Evolutionary conservation across 2,797 vertebrate species (phyloP).

Genomic region (Micropoecilia bifurca): DNA sequence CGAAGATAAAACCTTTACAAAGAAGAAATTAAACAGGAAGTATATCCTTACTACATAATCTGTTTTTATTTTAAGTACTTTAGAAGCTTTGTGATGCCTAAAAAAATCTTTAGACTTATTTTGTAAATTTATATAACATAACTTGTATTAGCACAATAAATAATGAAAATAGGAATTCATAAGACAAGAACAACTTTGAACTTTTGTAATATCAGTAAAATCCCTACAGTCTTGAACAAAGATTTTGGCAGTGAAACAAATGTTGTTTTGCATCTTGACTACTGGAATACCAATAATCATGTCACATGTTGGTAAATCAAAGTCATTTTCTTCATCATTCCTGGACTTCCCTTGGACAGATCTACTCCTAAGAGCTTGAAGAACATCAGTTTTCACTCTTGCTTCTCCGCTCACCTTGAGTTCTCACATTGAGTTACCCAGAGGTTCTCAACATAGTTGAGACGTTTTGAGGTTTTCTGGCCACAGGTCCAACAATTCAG

Average conservation of each 20-base stretch:
- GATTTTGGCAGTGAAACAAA: slow-evolving; percentile 7
- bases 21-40: neutral
- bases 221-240: neutral
- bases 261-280: neutral
- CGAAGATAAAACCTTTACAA: neutral
- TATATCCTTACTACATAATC: neutral
- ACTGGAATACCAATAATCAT: neutral
- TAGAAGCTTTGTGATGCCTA: neutral
- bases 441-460: neutral
- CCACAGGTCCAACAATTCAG: neutral
- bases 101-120: neutral
- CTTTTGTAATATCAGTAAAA: neutral
- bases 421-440: neutral
- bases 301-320: neutral
- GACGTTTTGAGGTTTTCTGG: neutral
- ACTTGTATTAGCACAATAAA: neutral
- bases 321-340: neutral
- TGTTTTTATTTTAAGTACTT: neutral
- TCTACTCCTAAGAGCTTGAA: neutral
- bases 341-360: neutral
- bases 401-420: neutral
- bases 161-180: neutral
- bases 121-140: neutral
- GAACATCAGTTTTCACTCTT: neutral
- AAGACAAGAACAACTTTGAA: neutral